phyloP scores from a whole-genome alignment of 2,888 invertebrate species.

The Electrophaes corylata region DNA sequence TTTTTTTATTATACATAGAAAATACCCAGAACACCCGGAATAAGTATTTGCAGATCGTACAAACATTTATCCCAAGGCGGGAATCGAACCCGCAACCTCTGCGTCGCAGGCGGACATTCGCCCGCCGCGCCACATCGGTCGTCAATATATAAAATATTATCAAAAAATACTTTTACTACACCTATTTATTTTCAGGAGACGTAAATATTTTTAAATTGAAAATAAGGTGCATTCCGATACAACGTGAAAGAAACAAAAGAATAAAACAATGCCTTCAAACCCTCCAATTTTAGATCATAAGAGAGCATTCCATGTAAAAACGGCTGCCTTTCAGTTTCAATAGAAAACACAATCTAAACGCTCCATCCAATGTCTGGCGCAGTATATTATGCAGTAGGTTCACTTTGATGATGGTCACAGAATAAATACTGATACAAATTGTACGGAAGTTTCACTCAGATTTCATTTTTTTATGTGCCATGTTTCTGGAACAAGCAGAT shows the following conservation, averaged over 20 bases:
- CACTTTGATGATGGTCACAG: constrained; percentile 69
- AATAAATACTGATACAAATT: neutral
- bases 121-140: too few relatives aligned
- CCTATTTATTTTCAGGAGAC: neutral
- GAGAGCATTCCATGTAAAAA: constrained; percentile 57
- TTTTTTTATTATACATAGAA: too few relatives aligned
- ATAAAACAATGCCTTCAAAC: constrained; percentile 27
- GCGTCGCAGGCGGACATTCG: too few relatives aligned
- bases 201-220: neutral
- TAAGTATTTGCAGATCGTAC: too few relatives aligned
- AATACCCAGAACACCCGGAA: too few relatives aligned
- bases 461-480: too few relatives aligned
- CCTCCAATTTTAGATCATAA: constrained; percentile 39
- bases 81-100: too few relatives aligned
- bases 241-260: constrained; percentile 25
- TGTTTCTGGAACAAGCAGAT: too few relatives aligned
- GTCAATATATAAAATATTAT: too few relatives aligned
- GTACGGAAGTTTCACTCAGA: constrained; percentile 7
- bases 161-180: neutral
- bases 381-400: constrained; percentile 59
- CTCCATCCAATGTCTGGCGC: constrained; percentile 58
- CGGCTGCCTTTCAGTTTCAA: constrained; percentile 56
- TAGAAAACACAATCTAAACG: constrained; percentile 61
- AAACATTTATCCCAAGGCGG: too few relatives aligned
- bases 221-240: constrained; percentile 6